Percentiles rank a stretch among this genome's conserved stretches.
Evolutionary conservation across 2,888 invertebrate genomes (phyloP).

Genomic region (Chrysolina haemoptera): DNA sequence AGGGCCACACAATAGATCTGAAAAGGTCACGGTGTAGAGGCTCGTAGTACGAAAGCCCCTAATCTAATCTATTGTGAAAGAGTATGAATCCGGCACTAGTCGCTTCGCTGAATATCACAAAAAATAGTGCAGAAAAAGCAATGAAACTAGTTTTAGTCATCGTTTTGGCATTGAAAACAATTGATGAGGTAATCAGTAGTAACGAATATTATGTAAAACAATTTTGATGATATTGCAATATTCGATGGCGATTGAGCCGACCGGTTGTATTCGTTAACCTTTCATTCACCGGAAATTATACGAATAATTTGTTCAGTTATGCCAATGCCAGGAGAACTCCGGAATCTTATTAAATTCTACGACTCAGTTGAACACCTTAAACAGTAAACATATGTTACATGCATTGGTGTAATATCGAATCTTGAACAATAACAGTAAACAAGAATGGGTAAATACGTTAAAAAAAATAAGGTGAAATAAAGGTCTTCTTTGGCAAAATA

Average conservation of each 20-base stretch:
- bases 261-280: slow-evolving; percentile 2
- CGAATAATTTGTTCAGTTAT: slow-evolving; percentile 14
- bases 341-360: not conserved
- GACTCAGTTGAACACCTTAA: slow-evolving; percentile 5
- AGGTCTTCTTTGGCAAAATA: slow-evolving; percentile 10
- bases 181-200: too few relatives aligned
- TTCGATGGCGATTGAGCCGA: not conserved
- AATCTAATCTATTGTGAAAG: too few relatives aligned
- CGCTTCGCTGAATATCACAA: too few relatives aligned
- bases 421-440: slow-evolving; percentile 4
- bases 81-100: too few relatives aligned
- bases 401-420: not conserved
- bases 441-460: slow-evolving; percentile 6
- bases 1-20: too few relatives aligned
- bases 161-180: too few relatives aligned
- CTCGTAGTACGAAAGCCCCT: too few relatives aligned
- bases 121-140: too few relatives aligned
- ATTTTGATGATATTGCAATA: slow-evolving; percentile 4
- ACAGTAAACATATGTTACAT: slow-evolving; percentile 7
- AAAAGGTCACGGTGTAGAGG: too few relatives aligned
- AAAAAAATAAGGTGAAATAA: slow-evolving; percentile 8
- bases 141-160: too few relatives aligned
- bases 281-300: slow-evolving; percentile 8
- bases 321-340: slow-evolving; percentile 9
- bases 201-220: not conserved